Base-by-base conservation (phyloP, 1,140 invertebrate species). In the Drosophila sulfurigaster region DNA sequence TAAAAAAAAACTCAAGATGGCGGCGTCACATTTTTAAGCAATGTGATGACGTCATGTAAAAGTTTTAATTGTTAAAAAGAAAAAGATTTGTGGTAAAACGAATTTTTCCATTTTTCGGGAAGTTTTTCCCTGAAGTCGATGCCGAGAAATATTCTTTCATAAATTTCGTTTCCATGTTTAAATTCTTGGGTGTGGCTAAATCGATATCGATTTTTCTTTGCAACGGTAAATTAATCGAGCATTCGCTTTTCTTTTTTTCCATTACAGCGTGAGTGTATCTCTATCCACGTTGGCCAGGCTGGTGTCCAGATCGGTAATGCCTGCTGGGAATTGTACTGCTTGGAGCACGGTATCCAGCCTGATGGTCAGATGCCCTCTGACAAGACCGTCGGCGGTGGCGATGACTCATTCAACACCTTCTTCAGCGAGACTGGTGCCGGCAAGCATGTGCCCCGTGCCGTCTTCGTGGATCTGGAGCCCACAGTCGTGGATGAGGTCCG, bases 401-500 rank as follows among this genome's bases (percentile, higher is more conserved):
- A 97, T 90, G 96, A 97, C 91, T 96, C 95, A 51, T 97, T 97
- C 93, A 96, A 96, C 93, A 97, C 96, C 13, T 97, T 97, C 94
- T 97, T 97, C 94, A 96, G 96, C 80, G 97, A 98, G 93, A 98
- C 97, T 46, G 96, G 96, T 16, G 95, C 96, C 49, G 97, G 96
- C 57, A 98, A 98, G 92, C 97, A 98, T 92, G 96, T 98, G 15
- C 96, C 97, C 1, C 93, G 96, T 75, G 96, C 97, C 7, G 96
- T 97, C 8, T 98, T 97, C 91, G 96, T 98, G 2, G 97, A 98
- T 92, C 93, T 98, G 72, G 97, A 98, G 92, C 96, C 97, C 8
- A 97, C 96, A 74, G 96, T 97, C 15, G 96, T 98, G 8, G 96
- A 96, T 96, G 96, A 97, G 93, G 96, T 97, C 52, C 94, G 96